These are phyloP conservation scores for Heterohyrax brucei DNA, from an alignment of 2,797 vertebrate species.

Conservation along the genomic window DNA sequence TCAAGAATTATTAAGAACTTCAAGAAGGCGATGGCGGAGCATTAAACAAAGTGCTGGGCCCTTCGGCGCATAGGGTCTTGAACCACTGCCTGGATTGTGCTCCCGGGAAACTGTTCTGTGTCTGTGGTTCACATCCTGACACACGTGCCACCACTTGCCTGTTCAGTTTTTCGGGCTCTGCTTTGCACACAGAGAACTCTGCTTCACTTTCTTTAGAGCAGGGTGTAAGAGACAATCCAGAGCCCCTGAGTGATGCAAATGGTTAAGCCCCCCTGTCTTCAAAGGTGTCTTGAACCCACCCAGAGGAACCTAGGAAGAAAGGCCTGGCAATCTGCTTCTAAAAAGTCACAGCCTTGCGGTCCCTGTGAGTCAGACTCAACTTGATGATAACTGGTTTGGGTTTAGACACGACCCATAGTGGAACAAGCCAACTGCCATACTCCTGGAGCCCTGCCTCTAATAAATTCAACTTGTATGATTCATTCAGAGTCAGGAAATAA, in stretches of 20 bases:
- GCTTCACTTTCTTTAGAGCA: slow-evolving; percentile 35
- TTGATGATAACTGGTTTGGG: background rate
- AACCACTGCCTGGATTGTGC: fast-evolving
- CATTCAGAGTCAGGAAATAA: slow-evolving; percentile 38
- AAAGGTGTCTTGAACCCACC: too few relatives aligned
- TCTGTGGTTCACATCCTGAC: background rate
- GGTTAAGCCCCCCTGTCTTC: background rate
- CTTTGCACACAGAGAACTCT: background rate
- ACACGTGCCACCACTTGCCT: background rate
- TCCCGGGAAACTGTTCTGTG: background rate
- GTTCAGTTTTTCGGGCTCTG: background rate
- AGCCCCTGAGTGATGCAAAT: background rate
- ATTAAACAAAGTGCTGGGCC: background rate
- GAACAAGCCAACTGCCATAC: background rate
- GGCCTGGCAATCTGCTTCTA: background rate
- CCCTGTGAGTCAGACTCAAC: background rate
- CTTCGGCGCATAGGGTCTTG: background rate
- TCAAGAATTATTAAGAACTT: background rate
- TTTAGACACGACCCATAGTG: background rate
- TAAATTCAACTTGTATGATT: slow-evolving; percentile 36
- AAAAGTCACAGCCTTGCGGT: background rate
- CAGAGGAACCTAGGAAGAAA: background rate
- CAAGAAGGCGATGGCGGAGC: background rate
- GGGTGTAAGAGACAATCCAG: background rate
- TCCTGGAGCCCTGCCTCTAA: background rate